phyloP scores from a whole-genome alignment of 2,888 invertebrate genomes.

The Harpalus rubripes region DNA sequence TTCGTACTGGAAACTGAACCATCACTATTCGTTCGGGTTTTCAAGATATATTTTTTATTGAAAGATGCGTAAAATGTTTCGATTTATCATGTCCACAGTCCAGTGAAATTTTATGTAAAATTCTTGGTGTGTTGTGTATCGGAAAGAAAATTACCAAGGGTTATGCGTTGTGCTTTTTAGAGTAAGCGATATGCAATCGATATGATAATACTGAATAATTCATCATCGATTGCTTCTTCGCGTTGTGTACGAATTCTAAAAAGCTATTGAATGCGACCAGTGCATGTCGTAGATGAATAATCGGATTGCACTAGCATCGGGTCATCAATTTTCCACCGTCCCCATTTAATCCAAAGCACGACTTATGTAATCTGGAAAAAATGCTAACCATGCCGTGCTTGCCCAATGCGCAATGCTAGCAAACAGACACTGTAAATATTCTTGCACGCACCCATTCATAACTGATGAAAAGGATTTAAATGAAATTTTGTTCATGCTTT shows the following conservation, averaged over 20 bases:
- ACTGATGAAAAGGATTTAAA: background rate
- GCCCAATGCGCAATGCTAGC: background rate
- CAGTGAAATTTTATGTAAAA: background rate
- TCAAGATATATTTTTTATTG: too few relatives aligned
- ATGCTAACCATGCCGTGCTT: background rate
- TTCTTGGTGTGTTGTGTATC: slow-evolving; percentile 21
- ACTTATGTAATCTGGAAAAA: slow-evolving; percentile 53
- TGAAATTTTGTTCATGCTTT: slow-evolving; percentile 6
- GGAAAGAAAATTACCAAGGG: slow-evolving; percentile 19
- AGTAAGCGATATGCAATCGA: slow-evolving; percentile 62
- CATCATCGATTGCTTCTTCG: slow-evolving; percentile 64
- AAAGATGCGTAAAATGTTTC: background rate
- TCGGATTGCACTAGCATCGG: slow-evolving; percentile 55
- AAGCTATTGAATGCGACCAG: slow-evolving; percentile 57
- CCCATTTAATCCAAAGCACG: slow-evolving; percentile 34
- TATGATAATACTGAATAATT: slow-evolving; percentile 66
- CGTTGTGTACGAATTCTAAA: slow-evolving; percentile 63
- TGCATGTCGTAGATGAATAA: slow-evolving; percentile 61
- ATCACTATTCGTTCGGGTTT: too few relatives aligned
- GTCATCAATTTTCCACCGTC: slow-evolving; percentile 52
- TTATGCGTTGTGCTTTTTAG: slow-evolving; percentile 7
- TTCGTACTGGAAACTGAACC: too few relatives aligned
- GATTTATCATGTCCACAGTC: background rate
- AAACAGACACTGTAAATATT: slow-evolving; percentile 22
- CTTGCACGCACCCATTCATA: background rate